A percentile compares a stretch with the other conserved stretches of the same genome.
Conservation (phyloP, 2,888 invertebrate genomes). For the Lasioglossum vierecki region DNA sequence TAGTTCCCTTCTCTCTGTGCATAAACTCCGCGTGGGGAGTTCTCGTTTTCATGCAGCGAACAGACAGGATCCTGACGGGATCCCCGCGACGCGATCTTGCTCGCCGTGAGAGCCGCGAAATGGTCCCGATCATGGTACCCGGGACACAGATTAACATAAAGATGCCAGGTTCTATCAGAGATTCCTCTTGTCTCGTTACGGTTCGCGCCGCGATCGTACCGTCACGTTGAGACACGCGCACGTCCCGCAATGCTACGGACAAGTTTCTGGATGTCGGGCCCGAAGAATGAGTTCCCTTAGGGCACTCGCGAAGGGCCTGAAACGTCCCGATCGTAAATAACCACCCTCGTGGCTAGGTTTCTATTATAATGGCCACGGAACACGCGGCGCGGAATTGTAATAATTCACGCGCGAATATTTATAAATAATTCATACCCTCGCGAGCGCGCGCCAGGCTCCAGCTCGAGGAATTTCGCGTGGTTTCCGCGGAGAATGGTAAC, state of each 20-base stretch:
- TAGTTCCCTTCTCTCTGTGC: neutral
- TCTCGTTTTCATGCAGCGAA: neutral
- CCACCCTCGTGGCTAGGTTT: constrained; percentile 52
- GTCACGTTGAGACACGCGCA: constrained; percentile 43
- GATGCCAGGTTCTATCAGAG: constrained; percentile 43
- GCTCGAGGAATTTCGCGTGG: constrained; percentile 23
- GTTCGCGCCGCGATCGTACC: constrained; percentile 23
- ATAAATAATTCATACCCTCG: constrained; percentile 45
- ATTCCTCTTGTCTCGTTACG: constrained; percentile 43
- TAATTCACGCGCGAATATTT: constrained; percentile 51
- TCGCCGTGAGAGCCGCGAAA: neutral
- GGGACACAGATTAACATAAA: constrained; percentile 48
- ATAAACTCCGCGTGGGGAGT: neutral
- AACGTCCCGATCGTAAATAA: constrained; percentile 58
- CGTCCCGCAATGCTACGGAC: constrained; percentile 22
- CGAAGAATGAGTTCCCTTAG: constrained; percentile 48
- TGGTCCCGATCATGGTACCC: neutral
- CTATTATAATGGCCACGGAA: constrained; percentile 43
- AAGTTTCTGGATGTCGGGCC: constrained; percentile 43
- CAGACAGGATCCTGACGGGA: neutral
- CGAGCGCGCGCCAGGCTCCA: neutral
- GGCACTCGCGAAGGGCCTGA: constrained; percentile 32
- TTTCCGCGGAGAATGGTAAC: neutral
- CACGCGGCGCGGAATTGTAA: constrained; percentile 39
- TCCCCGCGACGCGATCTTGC: constrained; percentile 4